Conservation (phyloP, 2,797 vertebrate species). For the Stomatorhinus walkeri region DNA sequence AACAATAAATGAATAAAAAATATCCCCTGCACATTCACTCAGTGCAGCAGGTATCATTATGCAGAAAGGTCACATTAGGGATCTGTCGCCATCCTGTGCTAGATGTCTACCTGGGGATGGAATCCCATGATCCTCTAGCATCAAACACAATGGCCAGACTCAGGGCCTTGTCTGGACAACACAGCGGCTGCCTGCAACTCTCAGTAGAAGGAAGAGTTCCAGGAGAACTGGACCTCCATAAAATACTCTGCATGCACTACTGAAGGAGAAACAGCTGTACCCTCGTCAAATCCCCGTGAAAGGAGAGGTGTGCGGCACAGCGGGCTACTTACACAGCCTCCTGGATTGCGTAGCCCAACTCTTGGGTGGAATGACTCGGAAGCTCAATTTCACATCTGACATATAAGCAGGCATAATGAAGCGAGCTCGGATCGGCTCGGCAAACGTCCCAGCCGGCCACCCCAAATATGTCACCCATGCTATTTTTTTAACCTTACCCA, state of each 20-base stretch:
- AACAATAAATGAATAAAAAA: neutral
- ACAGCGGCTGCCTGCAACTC: neutral
- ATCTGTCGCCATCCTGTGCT: neutral
- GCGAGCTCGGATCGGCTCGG: neutral
- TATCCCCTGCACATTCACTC: neutral
- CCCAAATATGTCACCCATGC: neutral
- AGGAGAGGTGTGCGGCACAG: neutral
- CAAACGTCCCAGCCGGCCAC: neutral
- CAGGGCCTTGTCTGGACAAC: neutral
- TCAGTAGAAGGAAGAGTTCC: neutral
- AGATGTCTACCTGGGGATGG: neutral
- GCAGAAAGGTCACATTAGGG: neutral
- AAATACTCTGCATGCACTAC: neutral
- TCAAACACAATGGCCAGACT: neutral
- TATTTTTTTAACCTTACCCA: slow-evolving; percentile 7
- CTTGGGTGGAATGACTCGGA: neutral
- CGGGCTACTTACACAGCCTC: neutral
- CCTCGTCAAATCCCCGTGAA: neutral
- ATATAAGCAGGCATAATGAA: neutral
- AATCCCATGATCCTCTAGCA: neutral
- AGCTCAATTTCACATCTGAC: neutral
- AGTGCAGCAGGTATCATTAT: neutral
- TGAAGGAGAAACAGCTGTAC: neutral
- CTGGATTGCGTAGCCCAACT: neutral
- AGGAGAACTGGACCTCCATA: neutral